Evolutionary conservation across 2,888 invertebrate genomes (phyloP).

Genomic region (Prenolepis imparis): DNA sequence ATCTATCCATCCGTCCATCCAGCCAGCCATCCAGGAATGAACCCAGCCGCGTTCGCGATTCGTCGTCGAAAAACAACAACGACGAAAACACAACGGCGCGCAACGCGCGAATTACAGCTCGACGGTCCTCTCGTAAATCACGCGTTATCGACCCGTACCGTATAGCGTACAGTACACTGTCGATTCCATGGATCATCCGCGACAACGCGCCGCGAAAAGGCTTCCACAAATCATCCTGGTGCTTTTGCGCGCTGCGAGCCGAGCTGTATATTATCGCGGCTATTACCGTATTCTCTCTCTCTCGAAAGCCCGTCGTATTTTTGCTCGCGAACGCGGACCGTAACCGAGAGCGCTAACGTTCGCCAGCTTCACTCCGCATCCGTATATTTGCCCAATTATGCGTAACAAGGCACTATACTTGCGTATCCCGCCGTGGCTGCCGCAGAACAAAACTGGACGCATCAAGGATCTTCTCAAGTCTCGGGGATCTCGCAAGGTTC

Average conservation of each 20-base stretch:
- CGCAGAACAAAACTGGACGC: conserved; percentile 2
- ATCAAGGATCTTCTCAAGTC: not conserved
- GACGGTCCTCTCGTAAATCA: conserved; percentile 43
- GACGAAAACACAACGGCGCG: not conserved
- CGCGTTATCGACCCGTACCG: conserved; percentile 15
- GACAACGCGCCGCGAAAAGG: conserved; percentile 52
- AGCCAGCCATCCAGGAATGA: not conserved
- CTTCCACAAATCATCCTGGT: conserved; percentile 69
- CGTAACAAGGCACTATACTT: conserved; percentile 66
- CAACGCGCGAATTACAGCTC: conserved; percentile 23
- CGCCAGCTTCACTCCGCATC: conserved; percentile 24
- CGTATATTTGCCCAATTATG: conserved; percentile 68
- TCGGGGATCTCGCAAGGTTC: not conserved
- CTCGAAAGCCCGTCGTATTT: conserved; percentile 28
- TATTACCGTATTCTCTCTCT: conserved; percentile 61
- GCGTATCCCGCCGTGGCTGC: conserved; percentile 7
- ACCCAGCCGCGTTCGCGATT: not conserved
- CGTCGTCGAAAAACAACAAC: conserved; percentile 17
- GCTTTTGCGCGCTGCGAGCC: conserved; percentile 42
- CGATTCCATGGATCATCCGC: conserved; percentile 57
- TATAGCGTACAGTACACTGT: conserved; percentile 21
- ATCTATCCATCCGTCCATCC: not conserved
- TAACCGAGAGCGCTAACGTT: conserved; percentile 41
- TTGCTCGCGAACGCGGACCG: conserved; percentile 32
- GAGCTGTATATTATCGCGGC: conserved; percentile 73